Evolutionary conservation across 1,140 invertebrate species (phyloP), one percentile per base, ranked within the genome.

Genomic region (Sipha flava): DNA sequence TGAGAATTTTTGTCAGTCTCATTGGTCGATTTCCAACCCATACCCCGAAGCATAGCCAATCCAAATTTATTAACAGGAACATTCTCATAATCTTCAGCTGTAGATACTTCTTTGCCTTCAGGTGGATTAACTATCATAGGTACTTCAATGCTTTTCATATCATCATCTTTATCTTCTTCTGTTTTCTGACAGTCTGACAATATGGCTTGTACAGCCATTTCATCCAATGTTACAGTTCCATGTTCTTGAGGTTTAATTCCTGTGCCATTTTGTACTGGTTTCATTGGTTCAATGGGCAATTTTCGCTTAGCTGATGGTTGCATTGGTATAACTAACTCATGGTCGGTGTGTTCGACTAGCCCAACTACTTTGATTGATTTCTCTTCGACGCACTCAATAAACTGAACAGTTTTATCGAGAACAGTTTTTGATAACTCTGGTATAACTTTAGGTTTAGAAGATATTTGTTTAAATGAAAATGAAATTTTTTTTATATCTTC

Each of bases 61-160:
- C 96, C 96, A 92, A 92, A 98, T 62, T 93, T 89, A 84, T 91
- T 89, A 62, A 98, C 90, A 2, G 96, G 96, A 68, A 97, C 90
- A 82, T 89, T 87, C 83, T 97, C 95, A 88, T 98, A 98, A 87
- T 98, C 94, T 81, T 95, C 92, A 43, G 94, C 84, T 6, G 91
- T 91, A 23, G 93, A 89, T 89, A 91, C 89, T 85, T 88, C 87
- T 80, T 89, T 87, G 4, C 89, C 89, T 54, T 87, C 85, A 10
- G 89, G 83, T 21, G 73, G 64, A 57, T 88, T 85, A 2, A 87
- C 85, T 79, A 83, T 84, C 5, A 90, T 52, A 3, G 89, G 88
- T 26, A 92, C 83, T 31, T 87, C 85, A 7, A 90, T 84, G 31
- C 81, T 81, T 37, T 84, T 82, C 14, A 82, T 82, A 72, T 84